Evolutionary conservation across 2,113 vertebrate genomes (phyloP), one percentile per base, ranked within the genome.

Genomic region (human): DNA sequence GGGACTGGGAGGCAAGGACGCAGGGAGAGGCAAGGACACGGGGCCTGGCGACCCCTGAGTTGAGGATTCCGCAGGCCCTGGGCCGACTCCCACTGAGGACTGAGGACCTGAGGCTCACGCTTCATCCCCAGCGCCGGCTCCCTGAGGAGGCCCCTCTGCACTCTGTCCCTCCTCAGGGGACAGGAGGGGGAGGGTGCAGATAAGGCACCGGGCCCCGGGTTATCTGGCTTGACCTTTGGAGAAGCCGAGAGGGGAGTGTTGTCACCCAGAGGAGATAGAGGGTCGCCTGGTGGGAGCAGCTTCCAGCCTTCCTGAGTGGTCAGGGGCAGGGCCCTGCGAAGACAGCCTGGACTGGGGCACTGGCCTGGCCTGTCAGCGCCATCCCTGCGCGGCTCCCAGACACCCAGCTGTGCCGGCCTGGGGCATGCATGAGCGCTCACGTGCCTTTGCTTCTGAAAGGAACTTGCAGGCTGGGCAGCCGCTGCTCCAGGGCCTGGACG

Each of bases 191-290:
- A 98, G 97, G 98, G 72, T 6, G n/a, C 90, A 97, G 99, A 99
- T 99, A 99, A 99, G 97, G 91, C 96, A 35, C 79, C 96, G 97
- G 96, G 92, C 81, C 98, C 87, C 87, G 83, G 98, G 99, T 99
- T 99, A 99, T 99, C 99, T 98, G 97, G 95, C 90, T 91, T 95
- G 98, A 98, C 99, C 99, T 98, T 97, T 99, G 97, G 97, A 99
- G 98, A 98, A 98, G 98, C 98, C 97, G 98, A 97, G 97, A 98
- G 97, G 96, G 97, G 98, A 98, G 99, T 99, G 98, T 99, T 98
- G 99, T 98, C 99, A 99, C 98, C 98, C 95, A 20, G 94, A 97
- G 98, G 97, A 98, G 98, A 98, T 98, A 98, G 98, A 96, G 98
- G 98, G 98, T 98, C 98, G 97, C 87, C 75, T 90, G 98, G 98